These are phyloP conservation scores for Myzus persicae DNA, from an alignment of 1,140 invertebrate genomes.

Conservation along the genomic window DNA sequence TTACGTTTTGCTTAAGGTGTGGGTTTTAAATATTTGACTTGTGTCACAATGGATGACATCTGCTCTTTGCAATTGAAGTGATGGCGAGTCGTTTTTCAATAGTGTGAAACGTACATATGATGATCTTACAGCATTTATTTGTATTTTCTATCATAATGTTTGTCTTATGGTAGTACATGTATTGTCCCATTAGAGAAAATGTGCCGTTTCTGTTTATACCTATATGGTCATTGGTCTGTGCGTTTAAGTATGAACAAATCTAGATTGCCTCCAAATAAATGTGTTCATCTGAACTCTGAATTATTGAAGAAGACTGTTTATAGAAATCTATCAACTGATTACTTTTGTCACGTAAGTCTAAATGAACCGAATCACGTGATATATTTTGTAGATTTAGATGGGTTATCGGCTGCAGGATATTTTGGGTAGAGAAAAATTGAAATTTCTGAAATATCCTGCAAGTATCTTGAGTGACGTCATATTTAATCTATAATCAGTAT, in stretches of 20 bases:
- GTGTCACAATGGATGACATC: neutral
- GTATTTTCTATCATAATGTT: neutral
- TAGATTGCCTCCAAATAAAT: neutral
- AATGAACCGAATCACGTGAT: neutral
- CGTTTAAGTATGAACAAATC: neutral
- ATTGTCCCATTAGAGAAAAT: neutral
- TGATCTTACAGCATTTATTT: neutral
- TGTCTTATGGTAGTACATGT: neutral
- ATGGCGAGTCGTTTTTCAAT: neutral
- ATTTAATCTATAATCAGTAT: neutral
- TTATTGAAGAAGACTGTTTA: neutral
- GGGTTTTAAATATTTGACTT: slow-evolving; percentile 4
- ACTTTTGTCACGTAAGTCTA: neutral
- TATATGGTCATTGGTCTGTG: neutral
- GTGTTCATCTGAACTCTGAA: neutral
- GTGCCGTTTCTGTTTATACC: neutral
- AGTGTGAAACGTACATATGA: neutral
- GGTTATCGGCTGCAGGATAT: neutral
- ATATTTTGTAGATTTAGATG: neutral
- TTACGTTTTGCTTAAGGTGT: neutral
- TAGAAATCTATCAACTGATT: neutral
- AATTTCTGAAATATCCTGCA: neutral
- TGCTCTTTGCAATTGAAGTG: neutral
- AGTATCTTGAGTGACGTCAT: neutral
- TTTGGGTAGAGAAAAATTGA: neutral